Base-by-base conservation (phyloP, 2,113 vertebrate genomes). In the Ptilorrhoa leucosticta region DNA sequence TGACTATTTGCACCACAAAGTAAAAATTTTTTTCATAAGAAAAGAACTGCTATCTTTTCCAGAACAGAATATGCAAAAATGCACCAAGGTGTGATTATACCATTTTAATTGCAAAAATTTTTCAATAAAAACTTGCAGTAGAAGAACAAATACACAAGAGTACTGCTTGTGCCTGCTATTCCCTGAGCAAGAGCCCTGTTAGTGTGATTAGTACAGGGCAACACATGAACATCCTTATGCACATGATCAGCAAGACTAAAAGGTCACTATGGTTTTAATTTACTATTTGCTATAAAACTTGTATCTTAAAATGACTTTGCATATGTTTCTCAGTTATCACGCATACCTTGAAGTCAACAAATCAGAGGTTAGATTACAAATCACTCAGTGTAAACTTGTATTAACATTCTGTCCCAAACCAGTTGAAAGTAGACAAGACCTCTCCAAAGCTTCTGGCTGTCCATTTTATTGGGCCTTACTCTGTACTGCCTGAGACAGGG, bases 251-350 rank as follows among this genome's bases (percentile, higher is more conserved):
- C 94, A 95, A 95, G 92, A 97, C 97, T 97, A 97, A 98, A 98
- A 98, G 98, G 98, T 98, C 98, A 98, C 91, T 86, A 87, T 60
- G 61, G 86, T 97, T 98, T 98, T 98, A 96, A 88, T 98, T 98
- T 97, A 97, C 97, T 97, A 98, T 97, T 98, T 98, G 97, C 97
- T 97, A 93, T 96, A 97, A 96, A 98, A 98, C 94, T 89, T 2
- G 0, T 53, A 90, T 69, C 60, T 87, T 90, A 84, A 92, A 65
- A 28, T 70, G 94, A 96, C 72, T 92, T 96, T 69, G 86, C 72
- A 39, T 69, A 57, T 44, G 44, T 96, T 96, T 97, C 92, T 72
- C 85, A 89, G 47, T 24, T 73, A 79, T 51, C 93, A 68, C 1
- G 4, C 26, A 83, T 56, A 57, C 45, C 53, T 82, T 56, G 30